A percentile compares a stretch with the other conserved stretches of the same genome.
phyloP scores from a whole-genome alignment of 1,140 invertebrate genomes.

The Planococcus citri region DNA sequence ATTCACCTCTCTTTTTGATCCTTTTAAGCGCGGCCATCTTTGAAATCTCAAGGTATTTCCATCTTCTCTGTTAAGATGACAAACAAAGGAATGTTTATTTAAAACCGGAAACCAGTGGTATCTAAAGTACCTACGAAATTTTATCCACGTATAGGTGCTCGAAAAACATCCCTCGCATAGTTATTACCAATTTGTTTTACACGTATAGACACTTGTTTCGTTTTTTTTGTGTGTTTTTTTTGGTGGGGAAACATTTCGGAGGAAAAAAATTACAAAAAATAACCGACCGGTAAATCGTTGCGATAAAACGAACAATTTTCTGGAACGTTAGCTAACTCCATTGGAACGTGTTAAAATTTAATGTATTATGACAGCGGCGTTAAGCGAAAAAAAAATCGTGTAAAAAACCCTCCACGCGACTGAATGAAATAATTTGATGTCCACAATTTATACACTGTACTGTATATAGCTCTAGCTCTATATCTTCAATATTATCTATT shows the following conservation, averaged over 20 bases:
- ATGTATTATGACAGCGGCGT: background rate
- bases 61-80: background rate
- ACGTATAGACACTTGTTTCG: too few species aligned
- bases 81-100: background rate
- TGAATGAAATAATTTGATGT: constrained; percentile 1
- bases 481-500: background rate
- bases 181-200: too few species aligned
- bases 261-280: too few species aligned
- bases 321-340: background rate
- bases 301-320: background rate
- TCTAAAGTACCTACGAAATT: background rate
- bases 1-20: background rate
- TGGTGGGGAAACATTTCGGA: too few species aligned
- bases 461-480: background rate
- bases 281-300: background rate
- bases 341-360: background rate
- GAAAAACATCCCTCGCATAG: too few species aligned
- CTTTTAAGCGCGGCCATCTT: background rate
- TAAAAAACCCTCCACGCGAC: background rate
- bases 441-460: background rate
- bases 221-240: too few species aligned
- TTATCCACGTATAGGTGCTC: background rate
- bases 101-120: background rate
- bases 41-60: background rate
- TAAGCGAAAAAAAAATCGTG: background rate